Conservation (phyloP, 2,113 vertebrate species). For the Chinchilla lanigera region DNA sequence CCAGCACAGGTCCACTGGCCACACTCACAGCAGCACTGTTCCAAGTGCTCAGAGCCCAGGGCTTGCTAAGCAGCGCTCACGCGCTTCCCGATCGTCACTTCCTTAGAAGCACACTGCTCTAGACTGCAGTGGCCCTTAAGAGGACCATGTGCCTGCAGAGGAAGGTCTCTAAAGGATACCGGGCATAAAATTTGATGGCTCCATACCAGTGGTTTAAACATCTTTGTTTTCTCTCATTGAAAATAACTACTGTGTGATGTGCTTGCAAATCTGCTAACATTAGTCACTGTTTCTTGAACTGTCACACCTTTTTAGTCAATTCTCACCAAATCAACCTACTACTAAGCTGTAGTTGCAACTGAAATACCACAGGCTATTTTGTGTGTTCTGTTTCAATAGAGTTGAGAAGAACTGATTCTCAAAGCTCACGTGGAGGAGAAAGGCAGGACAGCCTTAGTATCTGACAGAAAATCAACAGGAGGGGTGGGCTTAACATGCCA, state of each 20-base stretch:
- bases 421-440: neutral
- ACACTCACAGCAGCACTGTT: neutral
- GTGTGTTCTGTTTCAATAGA: neutral
- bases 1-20: too few relatives aligned
- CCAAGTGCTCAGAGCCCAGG: neutral
- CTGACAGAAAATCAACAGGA: neutral
- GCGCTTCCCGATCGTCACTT: neutral
- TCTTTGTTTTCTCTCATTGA: slow-evolving; percentile 31
- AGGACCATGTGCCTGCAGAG: neutral
- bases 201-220: neutral
- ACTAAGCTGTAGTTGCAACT: neutral
- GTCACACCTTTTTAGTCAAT: neutral
- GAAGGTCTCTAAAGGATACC: neutral
- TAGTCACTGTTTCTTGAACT: neutral
- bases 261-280: neutral
- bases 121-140: neutral
- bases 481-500: neutral
- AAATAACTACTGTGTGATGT: neutral
- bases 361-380: neutral
- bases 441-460: neutral
- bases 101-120: neutral
- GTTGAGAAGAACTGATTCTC: neutral
- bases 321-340: neutral
- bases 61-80: neutral
- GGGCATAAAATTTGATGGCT: neutral